Base-by-base conservation (phyloP, 2,797 vertebrate genomes). In the Pangasius macronema region DNA sequence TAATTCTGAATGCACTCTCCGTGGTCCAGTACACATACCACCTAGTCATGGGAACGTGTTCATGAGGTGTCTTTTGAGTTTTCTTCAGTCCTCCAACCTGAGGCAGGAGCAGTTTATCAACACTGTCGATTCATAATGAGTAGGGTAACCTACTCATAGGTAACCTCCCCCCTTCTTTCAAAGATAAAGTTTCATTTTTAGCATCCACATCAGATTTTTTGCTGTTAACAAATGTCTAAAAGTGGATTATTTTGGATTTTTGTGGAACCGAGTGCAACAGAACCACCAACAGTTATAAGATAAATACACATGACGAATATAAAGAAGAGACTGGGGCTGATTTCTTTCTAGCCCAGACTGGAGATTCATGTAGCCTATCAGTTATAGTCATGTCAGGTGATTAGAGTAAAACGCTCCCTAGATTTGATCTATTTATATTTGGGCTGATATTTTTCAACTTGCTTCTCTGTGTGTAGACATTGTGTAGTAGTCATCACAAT, bases 1-100 rank as follows among this genome's bases (percentile, higher is more conserved):
- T 95, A 95, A 93, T 93, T 94, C 94, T 94, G 92, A 92, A 91
- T 91, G 88, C 85, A 68, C 30, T 87, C 90, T 84, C 91, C 86
- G 91, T 94, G 87, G 86, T 92, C 90, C 88, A 55, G 46, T 55
- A n/a, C 57, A 91, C 93, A 94, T 94, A 94, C 94, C 94, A 92
- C 42, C 18, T n/a, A 76, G 75, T 92, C 90, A 89, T 95, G 94
- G 94, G 95, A 95, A 96, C 93, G 86, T 88, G 51, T 75, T 39
- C 42, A 63, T 51, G 36, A 63, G 67, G 82, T 75, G 85, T 88
- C 55, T 80, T 80, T 80, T 36, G 53, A 46, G 55, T 51, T 73
- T 77, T 87, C 88, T 89, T 89, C 87, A 53, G 86, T 92, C 93
- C 51, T 59, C 20, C 46, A 81, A 51, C 30, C n/a, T 36, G 49